phyloP scores from a whole-genome alignment of 2,888 invertebrate species.

The Cryptocephalus moraei region DNA sequence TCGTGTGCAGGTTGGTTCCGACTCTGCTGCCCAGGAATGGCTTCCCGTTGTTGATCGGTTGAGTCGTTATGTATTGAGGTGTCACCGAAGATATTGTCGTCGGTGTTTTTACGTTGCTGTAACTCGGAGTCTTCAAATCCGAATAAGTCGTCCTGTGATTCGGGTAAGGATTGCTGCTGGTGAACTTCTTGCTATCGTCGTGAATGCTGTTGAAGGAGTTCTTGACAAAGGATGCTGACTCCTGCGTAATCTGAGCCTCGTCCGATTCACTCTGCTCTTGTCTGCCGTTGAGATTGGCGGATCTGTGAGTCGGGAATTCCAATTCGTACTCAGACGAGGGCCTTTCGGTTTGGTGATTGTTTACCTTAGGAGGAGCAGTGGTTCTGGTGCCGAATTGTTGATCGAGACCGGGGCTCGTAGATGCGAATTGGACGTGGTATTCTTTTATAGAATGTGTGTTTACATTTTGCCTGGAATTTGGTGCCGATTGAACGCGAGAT shows the following conservation, averaged over 20 bases:
- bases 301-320: constrained; percentile 11
- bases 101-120: constrained; percentile 11
- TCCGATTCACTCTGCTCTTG: constrained; percentile 14
- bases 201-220: constrained; percentile 28
- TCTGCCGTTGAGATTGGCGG: not conserved
- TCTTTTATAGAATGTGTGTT: constrained; percentile 21
- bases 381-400: not conserved
- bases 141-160: constrained; percentile 34
- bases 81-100: constrained; percentile 26
- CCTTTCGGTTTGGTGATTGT: not conserved
- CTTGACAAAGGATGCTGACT: constrained; percentile 65
- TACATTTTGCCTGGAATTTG: not conserved
- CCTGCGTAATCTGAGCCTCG: constrained; percentile 61
- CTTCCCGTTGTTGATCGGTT: constrained; percentile 31
- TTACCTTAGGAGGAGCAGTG: not conserved
- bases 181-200: constrained; percentile 14
- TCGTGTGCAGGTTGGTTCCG: constrained; percentile 17
- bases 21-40: constrained; percentile 31
- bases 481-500: not conserved
- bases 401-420: constrained; percentile 9
- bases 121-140: constrained; percentile 26
- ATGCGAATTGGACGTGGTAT: constrained; percentile 17
- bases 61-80: constrained; percentile 31
- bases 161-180: constrained; percentile 25
- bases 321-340: constrained; percentile 16